These are phyloP conservation scores for Dendroctonus valens DNA, from an alignment of 1,140 invertebrate genomes.

Conservation along the genomic window DNA sequence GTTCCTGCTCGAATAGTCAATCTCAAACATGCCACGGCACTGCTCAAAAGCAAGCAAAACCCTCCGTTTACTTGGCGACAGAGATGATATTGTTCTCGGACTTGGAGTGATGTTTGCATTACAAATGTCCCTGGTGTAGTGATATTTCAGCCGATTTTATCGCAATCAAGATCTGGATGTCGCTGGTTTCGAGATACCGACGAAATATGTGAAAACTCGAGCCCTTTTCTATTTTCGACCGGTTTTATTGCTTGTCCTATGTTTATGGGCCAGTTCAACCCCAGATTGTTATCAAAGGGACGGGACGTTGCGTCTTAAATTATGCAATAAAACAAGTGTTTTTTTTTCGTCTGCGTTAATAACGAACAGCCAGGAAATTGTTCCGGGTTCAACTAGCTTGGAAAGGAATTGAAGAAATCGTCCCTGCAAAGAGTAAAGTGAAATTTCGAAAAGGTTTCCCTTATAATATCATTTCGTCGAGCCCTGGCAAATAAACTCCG, in stretches of 20 bases:
- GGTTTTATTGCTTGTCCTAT: conserved; percentile 7
- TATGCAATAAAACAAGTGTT: not conserved
- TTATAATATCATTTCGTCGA: not conserved
- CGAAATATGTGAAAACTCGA: conserved; percentile 2
- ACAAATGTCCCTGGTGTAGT: conserved; percentile 21
- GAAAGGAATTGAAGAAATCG: not conserved
- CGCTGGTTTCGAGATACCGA: conserved; percentile 5
- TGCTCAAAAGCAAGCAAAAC: too few relatives aligned
- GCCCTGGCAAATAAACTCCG: not conserved
- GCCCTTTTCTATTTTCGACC: conserved; percentile 8
- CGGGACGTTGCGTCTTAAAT: not conserved
- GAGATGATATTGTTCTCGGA: conserved; percentile 25
- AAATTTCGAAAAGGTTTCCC: not conserved
- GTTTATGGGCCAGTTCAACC: not conserved
- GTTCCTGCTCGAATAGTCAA: too few relatives aligned
- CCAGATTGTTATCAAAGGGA: not conserved
- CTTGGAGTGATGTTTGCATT: conserved; percentile 23
- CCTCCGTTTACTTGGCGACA: conserved; percentile 18
- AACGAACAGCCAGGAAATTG: not conserved
- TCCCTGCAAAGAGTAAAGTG: not conserved
- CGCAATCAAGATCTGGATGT: conserved; percentile 22
- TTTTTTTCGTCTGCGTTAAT: not conserved
- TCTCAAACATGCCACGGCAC: too few relatives aligned
- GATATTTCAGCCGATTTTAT: conserved; percentile 24
- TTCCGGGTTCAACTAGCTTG: too few relatives aligned